A percentile compares a stretch with the other conserved stretches of the same genome.
phyloP scores from a whole-genome alignment of 2,113 vertebrate genomes.

The Spermophilus dauricus region DNA sequence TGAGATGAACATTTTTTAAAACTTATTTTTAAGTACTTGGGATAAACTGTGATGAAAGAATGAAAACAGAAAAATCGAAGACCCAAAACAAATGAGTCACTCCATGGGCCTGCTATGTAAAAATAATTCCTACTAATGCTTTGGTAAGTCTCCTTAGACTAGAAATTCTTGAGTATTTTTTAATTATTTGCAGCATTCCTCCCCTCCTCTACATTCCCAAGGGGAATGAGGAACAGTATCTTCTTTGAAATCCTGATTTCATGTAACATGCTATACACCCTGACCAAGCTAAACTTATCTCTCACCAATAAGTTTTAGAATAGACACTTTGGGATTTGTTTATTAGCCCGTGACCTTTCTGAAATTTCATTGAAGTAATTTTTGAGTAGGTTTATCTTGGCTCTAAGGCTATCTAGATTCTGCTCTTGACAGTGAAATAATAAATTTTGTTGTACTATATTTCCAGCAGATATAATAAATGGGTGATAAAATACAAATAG shows the following conservation, averaged over 20 bases:
- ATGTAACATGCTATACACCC: not conserved
- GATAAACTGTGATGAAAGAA: not conserved
- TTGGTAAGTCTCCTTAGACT: not conserved
- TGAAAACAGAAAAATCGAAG: conserved; percentile 7
- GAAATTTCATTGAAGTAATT: not conserved
- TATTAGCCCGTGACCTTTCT: not conserved
- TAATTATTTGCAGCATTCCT: not conserved
- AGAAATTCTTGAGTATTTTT: not conserved
- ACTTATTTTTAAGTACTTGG: too few species aligned
- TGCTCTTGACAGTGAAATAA: not conserved
- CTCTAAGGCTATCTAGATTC: not conserved
- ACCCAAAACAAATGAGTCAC: not conserved
- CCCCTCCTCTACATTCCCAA: not conserved
- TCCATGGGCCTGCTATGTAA: not conserved
- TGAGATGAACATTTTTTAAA: not conserved
- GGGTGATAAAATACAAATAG: not conserved
- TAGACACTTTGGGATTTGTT: not conserved
- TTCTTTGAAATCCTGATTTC: not conserved
- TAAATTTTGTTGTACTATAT: not conserved
- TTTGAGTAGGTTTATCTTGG: not conserved
- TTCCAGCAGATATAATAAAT: not conserved
- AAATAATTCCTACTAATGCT: not conserved
- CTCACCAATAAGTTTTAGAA: not conserved
- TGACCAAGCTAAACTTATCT: not conserved
- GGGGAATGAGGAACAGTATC: not conserved